Evolutionary conservation across 2,888 invertebrate genomes (phyloP).

Genomic region (Tineola bisselliella): DNA sequence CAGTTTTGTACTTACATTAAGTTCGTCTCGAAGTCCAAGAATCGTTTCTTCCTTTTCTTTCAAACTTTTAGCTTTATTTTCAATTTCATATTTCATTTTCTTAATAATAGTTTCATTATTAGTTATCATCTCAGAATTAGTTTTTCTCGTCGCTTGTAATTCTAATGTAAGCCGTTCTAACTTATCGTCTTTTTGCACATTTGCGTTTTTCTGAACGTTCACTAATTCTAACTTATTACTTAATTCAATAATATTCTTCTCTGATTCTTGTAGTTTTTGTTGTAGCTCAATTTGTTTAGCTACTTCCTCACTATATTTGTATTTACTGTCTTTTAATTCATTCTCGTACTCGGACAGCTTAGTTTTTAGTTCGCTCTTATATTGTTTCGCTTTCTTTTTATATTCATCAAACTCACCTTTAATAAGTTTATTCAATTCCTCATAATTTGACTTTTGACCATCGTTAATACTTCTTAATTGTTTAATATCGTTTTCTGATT

Average conservation of each 20-base stretch:
- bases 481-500: slow-evolving; percentile 57
- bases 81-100: slow-evolving; percentile 44
- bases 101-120: slow-evolving; percentile 44
- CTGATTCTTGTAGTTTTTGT: slow-evolving; percentile 41
- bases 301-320: slow-evolving; percentile 42
- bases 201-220: slow-evolving; percentile 45
- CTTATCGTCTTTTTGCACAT: slow-evolving; percentile 46
- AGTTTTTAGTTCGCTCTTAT: slow-evolving; percentile 59
- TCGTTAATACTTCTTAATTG: slow-evolving; percentile 54
- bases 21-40: slow-evolving; percentile 44
- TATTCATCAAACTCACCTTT: slow-evolving; percentile 51
- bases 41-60: slow-evolving; percentile 47
- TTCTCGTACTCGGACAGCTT: slow-evolving; percentile 68
- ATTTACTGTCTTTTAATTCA: slow-evolving; percentile 44
- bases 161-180: slow-evolving; percentile 53
- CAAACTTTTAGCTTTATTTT: slow-evolving; percentile 47
- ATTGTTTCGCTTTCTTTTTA: slow-evolving; percentile 56
- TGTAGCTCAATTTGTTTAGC: slow-evolving; percentile 47
- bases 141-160: slow-evolving; percentile 46
- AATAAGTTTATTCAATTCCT: slow-evolving; percentile 55
- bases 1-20: slow-evolving; percentile 35
- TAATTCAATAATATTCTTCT: slow-evolving; percentile 42
- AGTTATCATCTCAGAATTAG: slow-evolving; percentile 38
- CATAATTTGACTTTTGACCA: slow-evolving; percentile 57
- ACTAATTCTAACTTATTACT: slow-evolving; percentile 53